Percentiles rank a stretch among this genome's conserved stretches.
Evolutionary conservation across 2,888 invertebrate species (phyloP).

Genomic region (Scaptomyza parva): DNA sequence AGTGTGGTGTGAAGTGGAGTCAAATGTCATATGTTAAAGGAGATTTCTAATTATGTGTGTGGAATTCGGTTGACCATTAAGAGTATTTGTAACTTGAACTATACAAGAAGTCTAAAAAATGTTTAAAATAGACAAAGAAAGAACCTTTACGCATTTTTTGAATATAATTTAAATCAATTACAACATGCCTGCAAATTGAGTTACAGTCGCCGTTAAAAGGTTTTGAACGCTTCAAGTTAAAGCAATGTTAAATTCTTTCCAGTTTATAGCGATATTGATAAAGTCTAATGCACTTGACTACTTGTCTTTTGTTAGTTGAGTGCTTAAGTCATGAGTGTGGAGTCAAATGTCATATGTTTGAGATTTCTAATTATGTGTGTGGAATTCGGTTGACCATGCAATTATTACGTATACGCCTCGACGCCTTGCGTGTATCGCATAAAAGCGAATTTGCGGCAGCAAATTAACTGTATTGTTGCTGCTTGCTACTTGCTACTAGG

Average conservation of each 20-base stretch:
- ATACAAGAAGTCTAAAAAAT: no score
- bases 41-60: slow-evolving; percentile 58
- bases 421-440: slow-evolving; percentile 29
- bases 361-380: slow-evolving; percentile 58
- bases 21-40: slow-evolving; percentile 40
- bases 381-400: slow-evolving; percentile 40
- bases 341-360: slow-evolving; percentile 38
- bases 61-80: slow-evolving; percentile 29
- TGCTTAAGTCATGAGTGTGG: background rate
- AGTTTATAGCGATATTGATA: background rate
- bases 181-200: no score
- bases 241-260: no score
- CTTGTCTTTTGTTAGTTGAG: background rate
- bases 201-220: no score
- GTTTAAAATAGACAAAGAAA: no score
- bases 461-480: slow-evolving; percentile 60
- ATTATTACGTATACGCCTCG: slow-evolving; percentile 63
- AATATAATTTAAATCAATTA: no score
- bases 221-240: no score
- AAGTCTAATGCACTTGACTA: background rate
- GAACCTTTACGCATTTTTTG: no score
- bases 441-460: slow-evolving; percentile 48
- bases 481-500: background rate
- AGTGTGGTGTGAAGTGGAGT: no score
- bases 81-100: no score